These are phyloP conservation scores for Ficedula albicollis DNA, from an alignment of 2,797 vertebrate genomes.

Conservation along the genomic window DNA sequence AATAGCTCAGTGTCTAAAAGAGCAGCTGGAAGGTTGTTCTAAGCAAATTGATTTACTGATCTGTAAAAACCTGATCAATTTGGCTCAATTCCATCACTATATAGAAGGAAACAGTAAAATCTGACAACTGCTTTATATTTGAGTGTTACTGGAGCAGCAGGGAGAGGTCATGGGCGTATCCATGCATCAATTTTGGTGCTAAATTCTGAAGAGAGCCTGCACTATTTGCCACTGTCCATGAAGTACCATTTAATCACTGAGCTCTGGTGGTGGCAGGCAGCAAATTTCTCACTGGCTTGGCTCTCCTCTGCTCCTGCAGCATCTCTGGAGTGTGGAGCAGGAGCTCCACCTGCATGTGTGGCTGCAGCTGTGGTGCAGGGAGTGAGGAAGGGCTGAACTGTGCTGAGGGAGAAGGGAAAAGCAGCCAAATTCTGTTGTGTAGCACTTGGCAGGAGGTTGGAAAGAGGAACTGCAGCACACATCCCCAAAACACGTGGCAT, in stretches of 20 bases:
- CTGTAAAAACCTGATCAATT: background rate
- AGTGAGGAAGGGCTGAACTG: background rate
- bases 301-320: background rate
- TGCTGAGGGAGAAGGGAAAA: background rate
- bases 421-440: background rate
- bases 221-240: background rate
- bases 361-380: background rate
- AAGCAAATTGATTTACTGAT: background rate
- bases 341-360: slow-evolving; percentile 29
- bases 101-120: background rate
- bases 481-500: fast-evolving
- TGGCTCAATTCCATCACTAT: background rate
- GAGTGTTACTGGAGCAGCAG: background rate
- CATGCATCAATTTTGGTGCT: background rate
- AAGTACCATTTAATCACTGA: background rate
- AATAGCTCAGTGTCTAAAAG: background rate
- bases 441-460: background rate
- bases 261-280: background rate
- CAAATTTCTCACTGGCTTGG: background rate
- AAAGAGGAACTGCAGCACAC: background rate
- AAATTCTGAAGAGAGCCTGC: background rate
- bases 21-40: background rate
- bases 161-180: background rate
- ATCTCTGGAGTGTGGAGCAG: background rate
- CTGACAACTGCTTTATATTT: background rate